Evolutionary conservation across 2,888 invertebrate species (phyloP).

Genomic region (Mimumesa dahlbomi): DNA sequence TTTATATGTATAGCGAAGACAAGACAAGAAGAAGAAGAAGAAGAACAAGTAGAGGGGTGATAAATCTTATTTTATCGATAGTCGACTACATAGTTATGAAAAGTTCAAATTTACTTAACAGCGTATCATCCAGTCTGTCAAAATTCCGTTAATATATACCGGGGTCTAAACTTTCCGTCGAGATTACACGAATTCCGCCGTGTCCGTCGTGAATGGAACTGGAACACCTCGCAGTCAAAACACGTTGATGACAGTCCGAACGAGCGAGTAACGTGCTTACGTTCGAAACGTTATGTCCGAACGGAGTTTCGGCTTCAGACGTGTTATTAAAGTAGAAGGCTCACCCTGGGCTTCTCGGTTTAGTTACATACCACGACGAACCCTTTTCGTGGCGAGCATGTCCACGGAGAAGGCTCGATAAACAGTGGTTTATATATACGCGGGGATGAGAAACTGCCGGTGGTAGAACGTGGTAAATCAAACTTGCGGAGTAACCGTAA

Average conservation of each 20-base stretch:
- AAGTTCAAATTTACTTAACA: no score
- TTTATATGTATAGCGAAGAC: no score
- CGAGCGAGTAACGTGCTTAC: neutral
- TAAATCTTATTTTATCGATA: no score
- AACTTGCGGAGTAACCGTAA: conserved; percentile 45
- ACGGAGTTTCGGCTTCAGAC: conserved; percentile 27
- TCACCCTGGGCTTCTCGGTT: conserved; percentile 9
- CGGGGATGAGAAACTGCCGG: conserved; percentile 37
- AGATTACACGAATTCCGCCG: neutral
- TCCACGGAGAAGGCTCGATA: conserved; percentile 11
- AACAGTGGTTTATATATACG: neutral
- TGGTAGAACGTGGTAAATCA: conserved; percentile 43
- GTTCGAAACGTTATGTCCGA: neutral
- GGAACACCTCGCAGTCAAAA: conserved; percentile 3
- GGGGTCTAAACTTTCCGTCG: no score
- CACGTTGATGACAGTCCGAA: conserved; percentile 1
- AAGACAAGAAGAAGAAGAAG: no score
- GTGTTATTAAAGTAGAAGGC: conserved; percentile 40
- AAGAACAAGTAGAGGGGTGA: no score
- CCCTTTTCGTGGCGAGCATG: conserved; percentile 13
- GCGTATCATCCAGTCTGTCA: no score
- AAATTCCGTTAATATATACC: no score
- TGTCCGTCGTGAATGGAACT: conserved; percentile 8
- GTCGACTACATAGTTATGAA: no score
- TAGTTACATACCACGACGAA: conserved; percentile 11